Base-by-base conservation (phyloP, 1,140 invertebrate species). In the Helicoverpa armigera region DNA sequence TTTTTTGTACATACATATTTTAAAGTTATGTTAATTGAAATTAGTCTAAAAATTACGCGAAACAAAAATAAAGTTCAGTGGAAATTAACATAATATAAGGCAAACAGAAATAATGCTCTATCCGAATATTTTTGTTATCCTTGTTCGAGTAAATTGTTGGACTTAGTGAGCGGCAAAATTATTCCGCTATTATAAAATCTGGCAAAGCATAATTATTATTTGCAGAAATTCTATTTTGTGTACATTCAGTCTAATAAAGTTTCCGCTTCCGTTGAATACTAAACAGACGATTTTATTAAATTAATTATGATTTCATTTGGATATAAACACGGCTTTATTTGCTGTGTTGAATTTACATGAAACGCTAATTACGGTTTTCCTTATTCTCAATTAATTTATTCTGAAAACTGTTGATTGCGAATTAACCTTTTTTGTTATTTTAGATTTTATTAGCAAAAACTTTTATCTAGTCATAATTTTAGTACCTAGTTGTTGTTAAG, bases 101-200 rank as follows among this genome's bases (percentile, higher is more conserved):
- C 53, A 54, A 54, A 14, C 53, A 54, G n/a, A 43, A 43, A 43
- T 58, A 18, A 43, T 43, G 35, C 35, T 5, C 35, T 43, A 43
- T n/a, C n/a, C n/a, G n/a, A n/a, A n/a, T 43, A 43, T 43, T 43
- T 43, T 43, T 43, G 35, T 43, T 43, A 43, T 9, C 35, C 35
- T 43, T 43, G 35, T 43, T 43, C 35, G 35, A 43, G 35, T 43
- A 43, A 43, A 43, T 43, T 43, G 35, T 43, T 7, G 35, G 18
- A 67, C 53, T 70, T 70, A 70, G 18, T 35, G 16, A 53, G 23
- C 51, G 67, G 53, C 12, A 12, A 70, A 70, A 70, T 53, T 70
- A 50, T 70, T 70, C 18, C 16, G 12, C 67, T 51, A 67, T 67
- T 18, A 67, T 67, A n/a, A 48, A 67, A 67, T 67, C 31, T 67